Percentiles rank a stretch among this genome's conserved stretches.
phyloP scores from a whole-genome alignment of 2,888 invertebrate species.

The Yponomeuta plumbellus region DNA sequence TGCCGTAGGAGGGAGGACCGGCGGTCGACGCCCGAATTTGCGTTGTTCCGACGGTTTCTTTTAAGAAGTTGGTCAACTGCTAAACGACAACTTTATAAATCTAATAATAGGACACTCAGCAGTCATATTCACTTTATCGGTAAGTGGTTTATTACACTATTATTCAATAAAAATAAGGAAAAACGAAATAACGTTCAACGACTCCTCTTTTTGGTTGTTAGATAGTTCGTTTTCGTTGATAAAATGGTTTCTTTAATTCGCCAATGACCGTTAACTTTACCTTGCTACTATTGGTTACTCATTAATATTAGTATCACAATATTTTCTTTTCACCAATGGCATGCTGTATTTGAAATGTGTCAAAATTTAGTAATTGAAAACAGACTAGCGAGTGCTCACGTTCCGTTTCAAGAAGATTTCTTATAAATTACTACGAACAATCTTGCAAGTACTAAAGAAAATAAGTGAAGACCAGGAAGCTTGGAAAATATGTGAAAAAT shows the following conservation, averaged over 20 bases:
- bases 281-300: background rate
- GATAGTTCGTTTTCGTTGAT: background rate
- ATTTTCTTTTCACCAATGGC: background rate
- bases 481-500: too few relatives aligned
- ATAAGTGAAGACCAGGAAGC: too few relatives aligned
- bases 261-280: slow-evolving; percentile 4
- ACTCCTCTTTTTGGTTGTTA: slow-evolving; percentile 10
- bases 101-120: background rate
- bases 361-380: background rate
- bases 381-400: background rate
- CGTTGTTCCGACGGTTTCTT: slow-evolving; percentile 30
- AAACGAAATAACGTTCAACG: background rate
- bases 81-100: background rate
- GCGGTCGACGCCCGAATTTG: slow-evolving; percentile 68
- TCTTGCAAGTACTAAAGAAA: too few relatives aligned
- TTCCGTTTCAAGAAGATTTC: background rate
- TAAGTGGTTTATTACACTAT: background rate
- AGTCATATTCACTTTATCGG: background rate
- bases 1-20: slow-evolving; percentile 71
- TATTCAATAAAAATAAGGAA: slow-evolving; percentile 7
- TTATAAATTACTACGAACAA: too few relatives aligned
- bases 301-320: background rate
- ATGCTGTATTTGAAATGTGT: background rate
- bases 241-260: background rate
- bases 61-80: background rate